These are phyloP conservation scores for Sinopyrophorus schimmeli DNA, from an alignment of 2,888 invertebrate species.

Conservation along the genomic window DNA sequence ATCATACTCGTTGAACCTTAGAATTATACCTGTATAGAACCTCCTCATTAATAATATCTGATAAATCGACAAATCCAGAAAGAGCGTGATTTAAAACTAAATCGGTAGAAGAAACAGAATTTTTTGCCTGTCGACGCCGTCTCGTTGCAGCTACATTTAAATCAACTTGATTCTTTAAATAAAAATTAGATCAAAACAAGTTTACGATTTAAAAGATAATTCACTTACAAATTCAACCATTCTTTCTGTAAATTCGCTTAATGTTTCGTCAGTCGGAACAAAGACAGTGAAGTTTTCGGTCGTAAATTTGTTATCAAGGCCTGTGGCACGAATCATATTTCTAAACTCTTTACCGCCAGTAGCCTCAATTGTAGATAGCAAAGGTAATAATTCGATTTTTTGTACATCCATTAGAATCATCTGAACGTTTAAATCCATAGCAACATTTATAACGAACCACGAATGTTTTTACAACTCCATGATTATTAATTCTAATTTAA, in stretches of 20 bases:
- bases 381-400: slow-evolving; percentile 61
- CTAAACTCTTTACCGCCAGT: slow-evolving; percentile 64
- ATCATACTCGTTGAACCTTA: not conserved
- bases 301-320: slow-evolving; percentile 57
- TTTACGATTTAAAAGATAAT: not conserved
- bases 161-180: slow-evolving; percentile 58
- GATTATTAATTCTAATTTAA: slow-evolving; percentile 58
- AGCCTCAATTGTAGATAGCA: slow-evolving; percentile 61
- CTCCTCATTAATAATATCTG: slow-evolving; percentile 63
- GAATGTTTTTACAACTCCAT: slow-evolving; percentile 64
- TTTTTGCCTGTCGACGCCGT: slow-evolving; percentile 40
- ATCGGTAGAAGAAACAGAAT: slow-evolving; percentile 55
- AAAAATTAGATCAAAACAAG: slow-evolving; percentile 16
- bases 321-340: slow-evolving; percentile 58
- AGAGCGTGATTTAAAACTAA: slow-evolving; percentile 63
- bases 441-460: slow-evolving; percentile 70
- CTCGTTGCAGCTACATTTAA: slow-evolving; percentile 35
- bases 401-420: slow-evolving; percentile 46
- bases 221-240: slow-evolving; percentile 59
- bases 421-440: slow-evolving; percentile 62
- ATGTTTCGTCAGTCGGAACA: slow-evolving; percentile 65
- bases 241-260: slow-evolving; percentile 60
- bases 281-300: slow-evolving; percentile 65
- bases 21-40: slow-evolving; percentile 50
- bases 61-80: slow-evolving; percentile 60